A percentile compares a stretch with the other conserved stretches of the same genome.
These are phyloP conservation scores for Neostethus bicornis DNA, from an alignment of 2,797 vertebrate genomes.

Conservation along the genomic window DNA sequence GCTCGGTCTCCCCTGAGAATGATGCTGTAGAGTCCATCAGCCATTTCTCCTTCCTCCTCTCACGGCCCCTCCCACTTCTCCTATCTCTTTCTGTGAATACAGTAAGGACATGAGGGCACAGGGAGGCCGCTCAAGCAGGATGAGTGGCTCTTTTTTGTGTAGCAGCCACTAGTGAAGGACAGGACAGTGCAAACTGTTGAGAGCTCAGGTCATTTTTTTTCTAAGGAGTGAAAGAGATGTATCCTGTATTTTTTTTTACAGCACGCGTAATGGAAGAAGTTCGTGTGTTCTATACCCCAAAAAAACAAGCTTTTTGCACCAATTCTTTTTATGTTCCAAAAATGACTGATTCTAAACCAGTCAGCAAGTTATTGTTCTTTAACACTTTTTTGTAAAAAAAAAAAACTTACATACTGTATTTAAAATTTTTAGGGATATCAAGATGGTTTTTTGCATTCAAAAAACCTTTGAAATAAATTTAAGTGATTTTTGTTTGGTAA, in stretches of 20 bases:
- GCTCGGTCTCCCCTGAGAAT: constrained; percentile 67
- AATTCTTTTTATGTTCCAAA: no score
- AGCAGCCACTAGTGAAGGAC: constrained; percentile 64
- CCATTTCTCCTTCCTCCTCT: constrained; percentile 48
- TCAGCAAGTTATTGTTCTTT: neutral
- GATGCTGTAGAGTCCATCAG: constrained; percentile 72
- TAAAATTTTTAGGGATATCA: no score
- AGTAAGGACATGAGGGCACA: constrained; percentile 63
- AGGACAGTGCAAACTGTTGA: constrained; percentile 58
- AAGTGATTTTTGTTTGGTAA: no score
- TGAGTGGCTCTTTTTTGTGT: constrained; percentile 63
- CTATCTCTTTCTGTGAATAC: constrained; percentile 35
- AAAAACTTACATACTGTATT: no score
- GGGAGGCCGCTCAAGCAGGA: constrained; percentile 69
- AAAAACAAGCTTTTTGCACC: no score
- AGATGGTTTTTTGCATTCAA: no score
- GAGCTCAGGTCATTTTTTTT: constrained; percentile 34
- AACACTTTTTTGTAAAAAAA: no score
- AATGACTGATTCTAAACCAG: neutral
- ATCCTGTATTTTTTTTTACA: neutral
- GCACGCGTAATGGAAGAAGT: neutral
- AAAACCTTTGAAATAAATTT: no score
- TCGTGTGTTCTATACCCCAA: neutral
- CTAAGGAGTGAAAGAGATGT: constrained; percentile 13
- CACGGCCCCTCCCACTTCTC: constrained; percentile 11